Percentiles rank a stretch among this genome's conserved stretches.
phyloP scores from a whole-genome alignment of 2,797 vertebrate species.

The Parauchenoglanis punctatus region DNA sequence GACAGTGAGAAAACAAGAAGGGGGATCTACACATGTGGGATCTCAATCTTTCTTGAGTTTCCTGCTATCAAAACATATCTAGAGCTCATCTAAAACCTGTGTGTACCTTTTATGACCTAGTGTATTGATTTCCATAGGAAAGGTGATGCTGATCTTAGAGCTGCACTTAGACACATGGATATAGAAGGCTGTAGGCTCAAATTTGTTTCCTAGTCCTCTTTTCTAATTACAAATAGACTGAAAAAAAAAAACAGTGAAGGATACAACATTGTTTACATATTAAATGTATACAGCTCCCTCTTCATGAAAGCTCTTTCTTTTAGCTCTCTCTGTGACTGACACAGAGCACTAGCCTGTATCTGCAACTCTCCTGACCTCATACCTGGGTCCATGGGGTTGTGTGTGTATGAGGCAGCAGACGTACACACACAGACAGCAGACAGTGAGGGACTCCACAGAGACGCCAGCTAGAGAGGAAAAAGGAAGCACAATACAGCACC shows the following conservation, averaged over 20 bases:
- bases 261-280: no score
- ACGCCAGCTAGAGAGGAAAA: constrained; percentile 77
- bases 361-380: constrained; percentile 39
- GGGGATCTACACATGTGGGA: neutral
- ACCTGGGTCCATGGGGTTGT: constrained; percentile 50
- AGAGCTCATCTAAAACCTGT: neutral
- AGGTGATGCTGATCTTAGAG: neutral
- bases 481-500: constrained; percentile 79
- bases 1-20: constrained; percentile 31
- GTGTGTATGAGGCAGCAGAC: constrained; percentile 51
- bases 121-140: neutral
- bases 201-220: neutral
- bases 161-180: neutral
- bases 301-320: neutral
- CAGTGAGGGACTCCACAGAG: constrained; percentile 73
- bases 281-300: neutral
- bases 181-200: no score
- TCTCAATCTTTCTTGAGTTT: neutral
- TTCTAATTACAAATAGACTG: neutral
- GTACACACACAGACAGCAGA: constrained; percentile 59
- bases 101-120: neutral
- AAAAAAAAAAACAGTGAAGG: neutral
- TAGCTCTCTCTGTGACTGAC: neutral
- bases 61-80: neutral
- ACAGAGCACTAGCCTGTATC: neutral